A percentile compares a stretch with the other conserved stretches of the same genome.
phyloP scores from a whole-genome alignment of 2,797 vertebrate genomes.

The Gambusia yucatana region DNA sequence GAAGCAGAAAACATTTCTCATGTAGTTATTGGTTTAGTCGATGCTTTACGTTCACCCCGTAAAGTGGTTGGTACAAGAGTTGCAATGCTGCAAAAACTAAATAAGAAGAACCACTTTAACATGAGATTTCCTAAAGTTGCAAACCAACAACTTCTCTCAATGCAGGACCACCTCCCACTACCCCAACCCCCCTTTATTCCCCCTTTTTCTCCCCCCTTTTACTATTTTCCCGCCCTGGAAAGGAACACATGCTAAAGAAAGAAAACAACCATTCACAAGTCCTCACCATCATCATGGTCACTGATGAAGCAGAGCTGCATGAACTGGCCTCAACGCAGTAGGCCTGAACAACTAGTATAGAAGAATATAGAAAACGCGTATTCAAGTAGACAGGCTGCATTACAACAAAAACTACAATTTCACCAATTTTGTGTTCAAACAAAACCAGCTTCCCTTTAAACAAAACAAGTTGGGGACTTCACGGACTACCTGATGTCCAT shows the following conservation, averaged over 20 bases:
- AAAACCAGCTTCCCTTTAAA: neutral
- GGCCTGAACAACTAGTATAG: neutral
- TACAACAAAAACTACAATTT: neutral
- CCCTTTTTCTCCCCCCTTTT: conserved; percentile 18
- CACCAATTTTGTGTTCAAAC: neutral
- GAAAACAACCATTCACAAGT: conserved; percentile 32
- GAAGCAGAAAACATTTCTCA: neutral
- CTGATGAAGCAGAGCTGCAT: neutral
- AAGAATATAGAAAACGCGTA: neutral
- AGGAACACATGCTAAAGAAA: conserved; percentile 57
- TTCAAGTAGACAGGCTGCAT: neutral
- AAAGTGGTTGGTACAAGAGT: neutral
- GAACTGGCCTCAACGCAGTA: neutral
- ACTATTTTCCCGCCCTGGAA: conserved; percentile 79
- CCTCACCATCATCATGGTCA: conserved; percentile 15
- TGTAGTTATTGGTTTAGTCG: neutral
- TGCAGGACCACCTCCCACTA: conserved; percentile 40
- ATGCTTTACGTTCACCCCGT: neutral
- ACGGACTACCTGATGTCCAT: neutral
- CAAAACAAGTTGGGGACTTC: neutral
- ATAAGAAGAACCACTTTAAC: neutral
- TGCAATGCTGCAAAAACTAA: neutral
- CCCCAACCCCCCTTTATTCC: neutral
- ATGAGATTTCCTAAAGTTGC: neutral
- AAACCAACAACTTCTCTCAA: conserved; percentile 26